Base-by-base conservation (phyloP, 2,113 vertebrate genomes). In the Anguilla rostrata region DNA sequence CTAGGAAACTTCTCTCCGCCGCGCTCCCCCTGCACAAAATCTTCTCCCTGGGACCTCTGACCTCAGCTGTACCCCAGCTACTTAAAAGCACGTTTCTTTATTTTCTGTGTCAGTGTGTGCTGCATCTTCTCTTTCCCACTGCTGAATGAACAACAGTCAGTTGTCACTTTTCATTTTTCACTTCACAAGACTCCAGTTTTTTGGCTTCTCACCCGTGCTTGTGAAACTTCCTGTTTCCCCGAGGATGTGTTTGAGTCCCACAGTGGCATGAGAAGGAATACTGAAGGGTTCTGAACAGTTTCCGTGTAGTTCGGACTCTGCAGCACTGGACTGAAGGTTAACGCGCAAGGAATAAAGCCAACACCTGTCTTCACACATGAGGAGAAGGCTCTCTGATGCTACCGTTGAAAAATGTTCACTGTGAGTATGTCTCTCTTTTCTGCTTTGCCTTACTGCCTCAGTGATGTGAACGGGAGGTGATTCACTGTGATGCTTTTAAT, bases 41-140 rank as follows among this genome's bases (percentile, higher is more conserved):
- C 83, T 49, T n/a, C 82, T 79, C 46, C 34, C 29, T 14, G 71
- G 71, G 71, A 75, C 71, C 71, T 34, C 71, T 75, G 26, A 75
- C 71, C 34, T 56, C 78, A 40, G 75, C 89, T 81, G 71, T 87
- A 39, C 43, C 81, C 78, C 34, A 56, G 86, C 89, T 91, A 89
- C 91, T 88, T 91, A 82, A 86, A 90, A 89, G 90, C 89, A 90
- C 87, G 91, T 90, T 89, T 88, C 79, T 87, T 46, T 75, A 39
- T 49, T 85, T 60, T 18, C 63, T 53, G 46, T 29, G 71, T 20
- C 6, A 12, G 49, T 29, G n/a, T 46, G 26, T 29, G 26, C 63
- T 29, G 15, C 78, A 26, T 84, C 3, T n/a, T 22, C 34, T 66
- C 81, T 56, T 57, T 63, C 80, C 75, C 63, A 1, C 75, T 5